Evolutionary conservation across 2,797 vertebrate species (phyloP), one percentile per base, ranked within the genome.

Genomic region (Champsocephalus esox): DNA sequence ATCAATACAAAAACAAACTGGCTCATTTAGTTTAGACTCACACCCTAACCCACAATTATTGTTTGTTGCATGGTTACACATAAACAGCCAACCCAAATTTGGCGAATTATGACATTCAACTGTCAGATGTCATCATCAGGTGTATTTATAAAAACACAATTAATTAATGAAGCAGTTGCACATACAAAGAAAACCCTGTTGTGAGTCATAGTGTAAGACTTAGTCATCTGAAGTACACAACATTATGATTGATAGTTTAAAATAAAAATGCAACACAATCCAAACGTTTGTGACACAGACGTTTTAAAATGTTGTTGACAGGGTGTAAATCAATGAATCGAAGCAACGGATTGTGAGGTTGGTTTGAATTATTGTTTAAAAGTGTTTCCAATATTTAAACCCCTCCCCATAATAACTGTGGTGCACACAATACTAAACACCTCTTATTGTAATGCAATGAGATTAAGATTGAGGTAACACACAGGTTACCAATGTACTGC

Each of bases 71-170:
- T 13, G 48, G 19, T 66, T 45, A 69, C 45, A 69, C 12, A 43
- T 6, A 17, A 41, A 49, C 17, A n/a, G 12, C 9, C 12, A 48
- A 65, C 44, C 12, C 28, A 28, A 3, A 17, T 66, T 62, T 58
- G 46, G n/a, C 57, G 1, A 56, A 68, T 21, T 44, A 24, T n/a
- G 63, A 6, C 45, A 38, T 45, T 54, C 34, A 32, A 61, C 69
- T 9, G 55, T 3, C 28, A 66, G 5, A 49, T 32, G 24, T 12
- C 19, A 32, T 28, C 24, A 70, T 63, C 52, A 68, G 55, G 19
- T 74, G 66, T 12, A 34, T 44, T 72, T 17, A 74, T 56, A 70
- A 73, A 73, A 69, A 9, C 21, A 24, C 34, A 77, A 54, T 72
- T 77, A 64, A 75, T 9, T 6, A 5, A 43, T 16, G 8, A 11